Evolutionary conservation across 2,797 vertebrate species (phyloP), one percentile per base, ranked within the genome.

Genomic region (Calcarius lapponicus): DNA sequence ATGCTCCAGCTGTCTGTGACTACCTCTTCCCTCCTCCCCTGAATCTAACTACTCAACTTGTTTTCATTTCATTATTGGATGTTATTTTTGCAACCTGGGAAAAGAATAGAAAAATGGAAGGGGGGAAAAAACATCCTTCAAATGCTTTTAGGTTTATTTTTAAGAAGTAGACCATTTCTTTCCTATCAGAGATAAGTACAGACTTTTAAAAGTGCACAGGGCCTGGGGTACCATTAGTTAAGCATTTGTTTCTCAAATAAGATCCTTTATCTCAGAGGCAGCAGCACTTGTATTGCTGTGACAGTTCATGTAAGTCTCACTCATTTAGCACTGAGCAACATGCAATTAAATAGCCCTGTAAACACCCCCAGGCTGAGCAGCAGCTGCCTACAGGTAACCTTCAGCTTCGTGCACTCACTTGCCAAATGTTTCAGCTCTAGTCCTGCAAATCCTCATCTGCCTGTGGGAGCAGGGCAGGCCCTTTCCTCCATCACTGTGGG

Each of bases 31-130:
- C 95, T 97, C 96, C 97, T 92, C 94, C 91, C 26, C 28, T 25
- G 45, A 86, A 67, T 92, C 40, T 62, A 95, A 85, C 90, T 48
- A 42, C 79, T 96, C 86, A 45, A 36, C 93, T 96, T 97, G 96
- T 97, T 98, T 98, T 97, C 91, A 97, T 98, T 98, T 98, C 97
- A 97, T 98, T 97, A 97, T 90, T 95, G 72, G 50, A 90, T 96
- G 93, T 96, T 97, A 80, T 96, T 96, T 94, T 94, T 95, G 93
- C 94, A 94, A 91, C 88, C 82, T 82, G 86, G 88, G 93, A 95
- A 96, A 90, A 95, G 88, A 96, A 96, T 91, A 93, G 94, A 94
- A 85, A 80, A 69, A 26, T 19, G 38, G 9, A 32, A 20, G 11
- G 4, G 1, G 1, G 8, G 3, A 3, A 60, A 81, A 89, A 86